A percentile compares a stretch with the other conserved stretches of the same genome.
Evolutionary conservation across 2,888 invertebrate species (phyloP).

Genomic region (Loripinus fragilis): DNA sequence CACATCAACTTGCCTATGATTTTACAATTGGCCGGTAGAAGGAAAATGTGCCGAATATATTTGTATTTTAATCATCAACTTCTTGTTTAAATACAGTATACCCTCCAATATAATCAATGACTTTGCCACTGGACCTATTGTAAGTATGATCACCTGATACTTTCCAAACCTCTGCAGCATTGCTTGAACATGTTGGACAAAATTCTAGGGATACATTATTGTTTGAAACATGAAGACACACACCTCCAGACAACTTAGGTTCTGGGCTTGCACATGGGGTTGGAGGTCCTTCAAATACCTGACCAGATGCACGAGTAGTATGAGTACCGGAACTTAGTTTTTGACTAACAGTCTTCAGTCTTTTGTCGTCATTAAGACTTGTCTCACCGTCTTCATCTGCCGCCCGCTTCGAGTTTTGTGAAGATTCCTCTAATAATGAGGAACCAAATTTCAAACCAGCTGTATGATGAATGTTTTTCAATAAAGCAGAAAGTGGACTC

Average conservation of each 20-base stretch:
- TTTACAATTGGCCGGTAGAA: no score
- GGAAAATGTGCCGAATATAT: no score
- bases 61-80: neutral
- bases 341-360: neutral
- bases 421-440: conserved; percentile 34
- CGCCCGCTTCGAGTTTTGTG: neutral
- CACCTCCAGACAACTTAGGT: conserved; percentile 45
- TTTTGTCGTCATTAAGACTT: neutral
- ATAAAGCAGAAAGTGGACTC: conserved; percentile 58
- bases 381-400: neutral
- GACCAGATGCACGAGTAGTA: neutral
- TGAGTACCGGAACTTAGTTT: neutral
- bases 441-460: conserved; percentile 62
- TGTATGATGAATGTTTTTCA: conserved; percentile 59
- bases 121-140: neutral
- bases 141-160: conserved; percentile 58
- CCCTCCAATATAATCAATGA: neutral
- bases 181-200: conserved; percentile 61
- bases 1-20: no score
- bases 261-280: conserved; percentile 33
- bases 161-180: conserved; percentile 49
- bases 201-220: conserved; percentile 66
- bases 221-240: conserved; percentile 67
- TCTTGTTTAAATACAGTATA: neutral
- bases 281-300: neutral